A percentile compares a stretch with the other conserved stretches of the same genome.
phyloP scores from a whole-genome alignment of 2,113 vertebrate genomes.

The Odobenus rosmarus region DNA sequence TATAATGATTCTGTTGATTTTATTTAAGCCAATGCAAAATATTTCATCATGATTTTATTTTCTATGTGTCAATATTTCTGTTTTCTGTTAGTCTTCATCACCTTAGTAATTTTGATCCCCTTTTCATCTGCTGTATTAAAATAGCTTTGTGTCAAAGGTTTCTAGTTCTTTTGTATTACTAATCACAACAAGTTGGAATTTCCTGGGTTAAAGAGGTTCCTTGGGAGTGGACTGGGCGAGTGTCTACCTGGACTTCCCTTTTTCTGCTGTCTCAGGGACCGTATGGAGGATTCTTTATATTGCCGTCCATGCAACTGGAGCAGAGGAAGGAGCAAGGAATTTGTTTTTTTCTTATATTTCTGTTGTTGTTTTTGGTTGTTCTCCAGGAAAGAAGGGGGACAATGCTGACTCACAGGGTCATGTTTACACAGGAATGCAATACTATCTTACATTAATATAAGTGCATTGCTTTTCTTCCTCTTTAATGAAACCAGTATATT shows the following conservation, averaged over 20 bases:
- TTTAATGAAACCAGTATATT: neutral
- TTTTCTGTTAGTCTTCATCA: neutral
- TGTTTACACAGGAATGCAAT: neutral
- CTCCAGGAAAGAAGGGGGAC: neutral
- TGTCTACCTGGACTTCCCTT: neutral
- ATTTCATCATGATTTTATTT: neutral
- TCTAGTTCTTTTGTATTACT: neutral
- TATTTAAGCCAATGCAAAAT: neutral
- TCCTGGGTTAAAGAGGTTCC: neutral
- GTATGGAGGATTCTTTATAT: neutral
- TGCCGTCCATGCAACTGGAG: fast-evolving
- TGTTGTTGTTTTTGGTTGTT: neutral
- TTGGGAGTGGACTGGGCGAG: fast-evolving
- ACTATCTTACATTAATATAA: neutral
- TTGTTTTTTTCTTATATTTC: neutral
- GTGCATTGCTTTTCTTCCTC: neutral
- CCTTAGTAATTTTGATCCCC: neutral
- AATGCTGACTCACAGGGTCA: neutral
- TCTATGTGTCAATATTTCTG: neutral
- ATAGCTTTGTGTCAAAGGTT: neutral
- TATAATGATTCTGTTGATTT: neutral
- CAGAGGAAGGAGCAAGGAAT: neutral
- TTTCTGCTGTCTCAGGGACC: neutral
- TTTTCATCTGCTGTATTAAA: neutral
- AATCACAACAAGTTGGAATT: neutral